Evolutionary conservation across 2,888 invertebrate genomes (phyloP), one percentile per base, ranked within the genome.

Genomic region (Polymixis flavicincta): DNA sequence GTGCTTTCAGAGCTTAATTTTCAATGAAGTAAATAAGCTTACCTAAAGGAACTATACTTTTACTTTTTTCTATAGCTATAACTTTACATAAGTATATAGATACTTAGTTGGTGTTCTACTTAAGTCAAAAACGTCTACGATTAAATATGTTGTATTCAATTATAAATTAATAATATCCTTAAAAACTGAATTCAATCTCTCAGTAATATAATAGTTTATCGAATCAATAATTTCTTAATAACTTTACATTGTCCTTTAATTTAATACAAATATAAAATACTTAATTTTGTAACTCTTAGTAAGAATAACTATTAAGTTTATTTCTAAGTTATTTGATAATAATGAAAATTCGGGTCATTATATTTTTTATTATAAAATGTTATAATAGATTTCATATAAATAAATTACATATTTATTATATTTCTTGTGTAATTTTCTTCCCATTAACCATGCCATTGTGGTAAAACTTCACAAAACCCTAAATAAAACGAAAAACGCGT

Each of bases 271-370:
- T 37, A 37, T 6, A 37, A 37, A 37, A 13, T 61, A 52, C 9
- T 0, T 57, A 28, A 13, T n/a, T 60, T 14, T 17, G n/a, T 3
- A 11, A 45, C 42, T 11, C 2, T 45, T 11, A 13, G 11, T 25
- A 9, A 17, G 3, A 48, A 28, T 48, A 19, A 0, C 2, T 28
- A 7, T 2, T 57, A 52, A 45, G 32, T 17, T 45, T 50, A 57
- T 25, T 48, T 61, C 5, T 55, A 54, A 37, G 5, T 61, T 42
- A 19, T 42, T 74, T 42, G 22, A 74, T 74, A 63, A 50, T 55
- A 73, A 64, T 65, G 48, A 52, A 66, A 61, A 63, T 70, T 82
- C 84, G 79, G 75, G 84, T 83, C 71, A 74, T 63, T 61, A 48
- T 60, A 52, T 13, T 32, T 45, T 50, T 57, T 52, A 57, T 68